Percentiles rank a stretch among this genome's conserved stretches.
phyloP scores from a whole-genome alignment of 2,888 invertebrate genomes.

The Stenichneumon culpator region DNA sequence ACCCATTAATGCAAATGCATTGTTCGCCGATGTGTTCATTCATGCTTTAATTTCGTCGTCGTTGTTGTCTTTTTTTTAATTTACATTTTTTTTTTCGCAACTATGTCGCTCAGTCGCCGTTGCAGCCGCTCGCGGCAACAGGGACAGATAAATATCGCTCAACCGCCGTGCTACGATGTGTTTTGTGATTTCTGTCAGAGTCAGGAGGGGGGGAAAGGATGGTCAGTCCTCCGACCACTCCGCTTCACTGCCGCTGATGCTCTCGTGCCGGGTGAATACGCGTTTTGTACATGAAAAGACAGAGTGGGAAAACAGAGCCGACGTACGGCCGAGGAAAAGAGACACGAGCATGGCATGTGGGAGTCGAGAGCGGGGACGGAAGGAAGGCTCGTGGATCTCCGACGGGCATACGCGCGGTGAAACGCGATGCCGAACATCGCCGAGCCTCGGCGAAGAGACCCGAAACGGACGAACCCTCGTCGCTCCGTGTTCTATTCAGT shows the following conservation, averaged over 20 bases:
- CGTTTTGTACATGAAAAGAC: conserved; percentile 18
- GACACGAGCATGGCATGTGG: conserved; percentile 53
- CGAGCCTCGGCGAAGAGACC: conserved; percentile 71
- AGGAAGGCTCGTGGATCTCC: conserved; percentile 64
- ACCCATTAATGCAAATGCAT: conserved; percentile 32
- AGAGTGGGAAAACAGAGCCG: conserved; percentile 16
- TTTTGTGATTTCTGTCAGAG: conserved; percentile 65
- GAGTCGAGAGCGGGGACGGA: conserved; percentile 74
- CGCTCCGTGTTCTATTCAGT: conserved; percentile 78
- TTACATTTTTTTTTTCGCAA: background rate
- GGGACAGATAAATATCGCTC: conserved; percentile 47
- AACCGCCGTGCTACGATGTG: conserved; percentile 43
- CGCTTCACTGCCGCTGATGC: conserved; percentile 31
- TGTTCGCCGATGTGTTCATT: conserved; percentile 22
- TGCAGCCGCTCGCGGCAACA: conserved; percentile 3
- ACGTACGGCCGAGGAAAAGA: conserved; percentile 20
- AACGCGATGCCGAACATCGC: conserved; percentile 73
- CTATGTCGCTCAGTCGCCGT: background rate
- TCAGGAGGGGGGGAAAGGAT: conserved; percentile 43
- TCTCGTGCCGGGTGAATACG: conserved; percentile 40
- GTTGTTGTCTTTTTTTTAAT: background rate
- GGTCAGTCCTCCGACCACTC: conserved; percentile 53
- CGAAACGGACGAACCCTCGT: conserved; percentile 73
- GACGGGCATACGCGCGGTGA: conserved; percentile 72
- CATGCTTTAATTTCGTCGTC: conserved; percentile 8